A percentile compares a stretch with the other conserved stretches of the same genome.
Conservation (phyloP, 2,888 invertebrate species). For the Gerris lacustris region DNA sequence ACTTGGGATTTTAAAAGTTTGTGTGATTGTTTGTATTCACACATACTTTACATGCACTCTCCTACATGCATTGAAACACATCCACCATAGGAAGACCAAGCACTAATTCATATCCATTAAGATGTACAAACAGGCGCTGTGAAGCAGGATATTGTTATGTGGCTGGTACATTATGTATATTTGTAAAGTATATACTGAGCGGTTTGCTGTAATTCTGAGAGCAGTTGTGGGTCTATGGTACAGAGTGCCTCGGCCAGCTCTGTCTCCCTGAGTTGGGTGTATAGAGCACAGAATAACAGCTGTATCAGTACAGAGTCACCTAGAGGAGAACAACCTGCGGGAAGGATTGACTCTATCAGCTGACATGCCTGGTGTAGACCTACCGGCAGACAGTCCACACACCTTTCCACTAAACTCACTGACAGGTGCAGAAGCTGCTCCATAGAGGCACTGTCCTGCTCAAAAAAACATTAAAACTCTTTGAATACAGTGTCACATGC, state of each 20-base stretch:
- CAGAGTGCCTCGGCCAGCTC: slow-evolving; percentile 66
- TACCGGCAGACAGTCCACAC: slow-evolving; percentile 55
- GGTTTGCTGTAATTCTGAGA: slow-evolving; percentile 29
- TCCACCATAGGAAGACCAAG: too few species aligned
- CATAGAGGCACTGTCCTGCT: slow-evolving; percentile 24
- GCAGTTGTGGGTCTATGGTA: slow-evolving; percentile 62
- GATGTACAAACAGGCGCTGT: too few species aligned
- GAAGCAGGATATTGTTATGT: too few species aligned
- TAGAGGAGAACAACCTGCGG: slow-evolving; percentile 56
- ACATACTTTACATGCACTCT: too few species aligned
- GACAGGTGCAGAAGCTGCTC: slow-evolving; percentile 48
- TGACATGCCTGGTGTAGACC: slow-evolving; percentile 42
- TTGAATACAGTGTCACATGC: background rate
- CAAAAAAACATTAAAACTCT: background rate
- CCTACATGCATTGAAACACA: too few species aligned
- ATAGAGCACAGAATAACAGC: slow-evolving; percentile 43
- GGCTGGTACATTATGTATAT: too few species aligned
- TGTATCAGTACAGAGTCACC: slow-evolving; percentile 60
- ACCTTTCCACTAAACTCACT: slow-evolving; percentile 54
- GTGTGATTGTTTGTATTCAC: too few species aligned
- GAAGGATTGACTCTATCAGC: slow-evolving; percentile 54
- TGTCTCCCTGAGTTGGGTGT: slow-evolving; percentile 40
- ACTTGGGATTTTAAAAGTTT: too few species aligned
- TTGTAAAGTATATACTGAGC: background rate
- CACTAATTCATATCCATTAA: too few species aligned